Conservation (phyloP, 1,140 invertebrate species). For the Coenobita brevimanus region DNA sequence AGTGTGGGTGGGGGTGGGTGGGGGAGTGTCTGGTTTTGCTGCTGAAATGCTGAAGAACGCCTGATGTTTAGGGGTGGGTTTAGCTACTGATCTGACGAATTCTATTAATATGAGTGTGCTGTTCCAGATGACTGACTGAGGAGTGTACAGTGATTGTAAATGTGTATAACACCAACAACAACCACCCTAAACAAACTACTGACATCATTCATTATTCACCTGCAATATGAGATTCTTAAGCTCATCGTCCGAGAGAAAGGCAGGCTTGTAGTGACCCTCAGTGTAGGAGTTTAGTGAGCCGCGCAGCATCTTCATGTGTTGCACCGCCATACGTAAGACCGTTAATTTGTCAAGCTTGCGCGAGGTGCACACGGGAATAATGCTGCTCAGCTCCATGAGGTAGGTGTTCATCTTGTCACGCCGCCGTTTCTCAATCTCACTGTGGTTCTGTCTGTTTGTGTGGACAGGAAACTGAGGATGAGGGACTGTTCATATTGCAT, state of each 20-base stretch:
- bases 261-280: slow-evolving; percentile 87
- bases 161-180: not conserved
- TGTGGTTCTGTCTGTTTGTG: slow-evolving; percentile 87
- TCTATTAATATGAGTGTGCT: no score
- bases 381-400: slow-evolving; percentile 90
- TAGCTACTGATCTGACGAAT: no score
- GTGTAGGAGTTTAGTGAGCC: slow-evolving; percentile 86
- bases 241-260: slow-evolving; percentile 91
- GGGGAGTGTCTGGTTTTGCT: no score
- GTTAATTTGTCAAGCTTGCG: slow-evolving; percentile 95
- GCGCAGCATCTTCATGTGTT: slow-evolving; percentile 88
- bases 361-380: slow-evolving; percentile 95
- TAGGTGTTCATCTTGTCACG: slow-evolving; percentile 98
- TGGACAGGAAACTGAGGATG: not conserved
- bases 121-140: no score
- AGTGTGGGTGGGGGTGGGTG: no score
- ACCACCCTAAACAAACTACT: slow-evolving; percentile 21
- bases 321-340: slow-evolving; percentile 93
- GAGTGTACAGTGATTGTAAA: no score
- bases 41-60: no score
- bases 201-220: slow-evolving; percentile 74
- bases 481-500: not conserved
- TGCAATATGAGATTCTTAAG: slow-evolving; percentile 87
- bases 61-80: no score
- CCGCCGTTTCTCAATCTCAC: slow-evolving; percentile 94